Conservation (phyloP, 2,797 vertebrate species). For the Cyclura pinguis region DNA sequence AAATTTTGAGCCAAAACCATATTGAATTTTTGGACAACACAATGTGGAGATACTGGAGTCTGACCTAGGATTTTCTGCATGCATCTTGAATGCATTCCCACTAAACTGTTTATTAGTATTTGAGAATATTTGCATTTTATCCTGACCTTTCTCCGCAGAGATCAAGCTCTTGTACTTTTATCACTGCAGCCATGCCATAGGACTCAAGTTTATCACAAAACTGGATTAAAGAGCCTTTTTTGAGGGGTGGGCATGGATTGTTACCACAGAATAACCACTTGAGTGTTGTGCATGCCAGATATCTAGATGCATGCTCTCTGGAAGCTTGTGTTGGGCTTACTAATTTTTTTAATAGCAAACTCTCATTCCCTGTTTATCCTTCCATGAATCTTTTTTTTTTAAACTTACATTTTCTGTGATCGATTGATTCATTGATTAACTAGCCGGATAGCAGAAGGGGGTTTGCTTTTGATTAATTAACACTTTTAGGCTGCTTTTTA, state of each 20-base stretch:
- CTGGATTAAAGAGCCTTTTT: neutral
- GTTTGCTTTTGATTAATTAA: constrained; percentile 37
- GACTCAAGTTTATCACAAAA: neutral
- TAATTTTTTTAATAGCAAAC: neutral
- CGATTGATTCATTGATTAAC: constrained; percentile 24
- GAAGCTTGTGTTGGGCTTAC: too few species aligned
- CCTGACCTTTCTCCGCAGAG: neutral
- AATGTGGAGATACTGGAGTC: neutral
- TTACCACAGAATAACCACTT: neutral
- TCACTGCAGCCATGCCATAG: neutral
- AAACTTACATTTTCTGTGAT: constrained; percentile 10
- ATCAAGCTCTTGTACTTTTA: neutral
- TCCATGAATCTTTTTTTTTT: neutral
- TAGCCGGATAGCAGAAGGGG: neutral
- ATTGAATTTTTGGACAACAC: neutral
- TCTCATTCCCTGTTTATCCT: neutral
- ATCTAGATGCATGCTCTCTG: neutral
- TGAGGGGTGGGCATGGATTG: neutral
- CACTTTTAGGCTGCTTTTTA: neutral
- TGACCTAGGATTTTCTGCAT: neutral
- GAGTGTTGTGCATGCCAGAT: neutral
- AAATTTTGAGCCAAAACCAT: neutral
- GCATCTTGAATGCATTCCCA: neutral
- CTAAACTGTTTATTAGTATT: neutral
- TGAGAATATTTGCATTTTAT: constrained; percentile 1